A percentile compares a stretch with the other conserved stretches of the same genome.
These are phyloP conservation scores for Gryon sp. DNA, from an alignment of 1,140 invertebrate species.

Conservation along the genomic window DNA sequence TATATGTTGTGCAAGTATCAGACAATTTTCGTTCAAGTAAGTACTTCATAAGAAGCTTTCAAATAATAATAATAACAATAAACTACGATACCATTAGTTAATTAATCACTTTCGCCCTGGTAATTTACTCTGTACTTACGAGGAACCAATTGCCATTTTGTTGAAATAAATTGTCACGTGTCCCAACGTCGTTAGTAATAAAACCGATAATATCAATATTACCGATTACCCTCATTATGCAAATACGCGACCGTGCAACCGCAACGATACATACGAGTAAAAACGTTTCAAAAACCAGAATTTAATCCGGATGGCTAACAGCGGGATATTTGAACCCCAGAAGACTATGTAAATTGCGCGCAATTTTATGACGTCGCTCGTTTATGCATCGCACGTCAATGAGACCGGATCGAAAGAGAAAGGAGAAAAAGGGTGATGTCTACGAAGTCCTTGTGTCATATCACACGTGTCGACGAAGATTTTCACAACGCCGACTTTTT, in stretches of 20 bases:
- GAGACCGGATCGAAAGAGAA: conserved; percentile 56
- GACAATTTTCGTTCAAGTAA: conserved; percentile 9
- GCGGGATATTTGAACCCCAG: conserved; percentile 49
- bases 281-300: conserved; percentile 49
- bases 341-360: conserved; percentile 70
- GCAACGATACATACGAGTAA: conserved; percentile 34
- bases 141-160: conserved; percentile 19
- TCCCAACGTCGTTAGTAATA: conserved; percentile 69
- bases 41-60: conserved; percentile 3
- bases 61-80: conserved; percentile 18
- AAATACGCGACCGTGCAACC: conserved; percentile 48
- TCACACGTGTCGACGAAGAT: conserved; percentile 71
- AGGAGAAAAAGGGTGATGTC: conserved; percentile 72
- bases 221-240: conserved; percentile 65
- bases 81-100: conserved; percentile 12
- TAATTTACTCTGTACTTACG: conserved; percentile 7
- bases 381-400: conserved; percentile 42
- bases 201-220: conserved; percentile 65
- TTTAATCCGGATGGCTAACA: conserved; percentile 50
- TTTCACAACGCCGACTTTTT: conserved; percentile 47
- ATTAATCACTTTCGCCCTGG: conserved; percentile 30
- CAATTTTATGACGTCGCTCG: conserved; percentile 63
- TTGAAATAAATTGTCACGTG: conserved; percentile 71
- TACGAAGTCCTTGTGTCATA: conserved; percentile 69
- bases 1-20: not conserved